These are phyloP conservation scores for Thaumetopoea pityocampa DNA, from an alignment of 1,140 invertebrate genomes.

Conservation along the genomic window DNA sequence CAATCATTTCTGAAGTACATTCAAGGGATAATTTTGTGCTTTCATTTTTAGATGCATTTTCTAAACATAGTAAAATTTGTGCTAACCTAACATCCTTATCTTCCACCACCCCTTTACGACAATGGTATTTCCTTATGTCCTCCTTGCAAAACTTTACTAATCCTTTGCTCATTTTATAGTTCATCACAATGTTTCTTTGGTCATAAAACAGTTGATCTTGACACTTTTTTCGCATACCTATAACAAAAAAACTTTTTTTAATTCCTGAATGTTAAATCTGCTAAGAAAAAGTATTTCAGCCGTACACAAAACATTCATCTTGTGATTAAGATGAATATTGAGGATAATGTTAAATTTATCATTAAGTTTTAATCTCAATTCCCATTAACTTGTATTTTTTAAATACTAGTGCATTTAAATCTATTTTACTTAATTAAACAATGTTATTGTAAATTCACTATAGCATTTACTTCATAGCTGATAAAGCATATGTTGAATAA, in stretches of 20 bases:
- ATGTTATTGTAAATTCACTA: no score
- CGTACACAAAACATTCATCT: no score
- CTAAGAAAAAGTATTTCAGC: no score
- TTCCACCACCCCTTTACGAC: slow-evolving; percentile 84
- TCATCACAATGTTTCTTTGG: slow-evolving; percentile 91
- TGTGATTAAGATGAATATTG: no score
- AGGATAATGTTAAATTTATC: no score
- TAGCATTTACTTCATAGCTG: no score
- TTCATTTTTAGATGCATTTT: slow-evolving; percentile 86
- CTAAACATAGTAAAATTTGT: slow-evolving; percentile 94
- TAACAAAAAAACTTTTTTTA: slow-evolving; percentile 23
- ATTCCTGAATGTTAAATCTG: slow-evolving; percentile 1
- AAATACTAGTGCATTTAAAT: no score
- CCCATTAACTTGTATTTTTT: no score
- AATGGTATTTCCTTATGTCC: slow-evolving; percentile 90
- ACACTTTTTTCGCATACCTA: slow-evolving; percentile 83
- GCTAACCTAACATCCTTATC: slow-evolving; percentile 91
- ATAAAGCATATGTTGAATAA: no score
- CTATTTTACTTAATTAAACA: no score
- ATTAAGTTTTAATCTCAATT: no score
- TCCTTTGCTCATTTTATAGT: slow-evolving; percentile 93
- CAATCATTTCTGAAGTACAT: slow-evolving; percentile 91
- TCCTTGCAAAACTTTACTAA: slow-evolving; percentile 91
- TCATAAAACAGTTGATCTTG: slow-evolving; percentile 89
- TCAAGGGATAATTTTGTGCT: slow-evolving; percentile 83